Evolutionary conservation across 2,888 invertebrate species (phyloP), one percentile per base, ranked within the genome.

Genomic region (Crepidodera aurea): DNA sequence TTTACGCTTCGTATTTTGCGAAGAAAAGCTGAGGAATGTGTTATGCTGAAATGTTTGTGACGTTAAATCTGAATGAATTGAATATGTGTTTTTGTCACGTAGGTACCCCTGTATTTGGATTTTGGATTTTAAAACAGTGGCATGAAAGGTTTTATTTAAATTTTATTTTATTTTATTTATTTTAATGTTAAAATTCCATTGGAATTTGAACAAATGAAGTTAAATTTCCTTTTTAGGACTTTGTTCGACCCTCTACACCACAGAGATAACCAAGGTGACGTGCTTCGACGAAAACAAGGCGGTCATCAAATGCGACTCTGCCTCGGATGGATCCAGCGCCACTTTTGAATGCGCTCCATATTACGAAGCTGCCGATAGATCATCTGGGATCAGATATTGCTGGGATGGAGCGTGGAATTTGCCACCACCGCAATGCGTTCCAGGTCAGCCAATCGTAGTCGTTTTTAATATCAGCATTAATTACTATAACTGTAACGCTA

Each of bases 401-500:
- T 55, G 19, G 13, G 65, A 70, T 10, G 74, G 75, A 2, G 42
- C 54, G 1, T 76, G 76, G 76, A 71, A 73, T 37, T 55, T 67
- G 5, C 51, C 64, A 1, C 40, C 55, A 2, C 77, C 75, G 0
- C 55, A 60, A 1, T 78, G 78, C 58, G 65, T 65, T 60, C 75
- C 75, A 77, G 75, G 78, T 78, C 74, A 69, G 70, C 70, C 69
- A 57, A 67, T 66, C 13, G 62, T 67, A 51, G 50, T 65, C 64
- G 54, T 64, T 46, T 29, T 63, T 12, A 51, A 59, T 46, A 29
- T 68, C 39, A 51, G 58, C 16, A 16, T 66, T 44, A 59, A 65
- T 12, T 19, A 65, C 6, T 56, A 51, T 55, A 50, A 58, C 8
- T 53, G 46, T 34, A 32, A 55, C 25, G 18, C 16, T 10, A 34